These are phyloP conservation scores for Bufotes viridis DNA, from an alignment of 2,797 vertebrate genomes.

Conservation along the genomic window DNA sequence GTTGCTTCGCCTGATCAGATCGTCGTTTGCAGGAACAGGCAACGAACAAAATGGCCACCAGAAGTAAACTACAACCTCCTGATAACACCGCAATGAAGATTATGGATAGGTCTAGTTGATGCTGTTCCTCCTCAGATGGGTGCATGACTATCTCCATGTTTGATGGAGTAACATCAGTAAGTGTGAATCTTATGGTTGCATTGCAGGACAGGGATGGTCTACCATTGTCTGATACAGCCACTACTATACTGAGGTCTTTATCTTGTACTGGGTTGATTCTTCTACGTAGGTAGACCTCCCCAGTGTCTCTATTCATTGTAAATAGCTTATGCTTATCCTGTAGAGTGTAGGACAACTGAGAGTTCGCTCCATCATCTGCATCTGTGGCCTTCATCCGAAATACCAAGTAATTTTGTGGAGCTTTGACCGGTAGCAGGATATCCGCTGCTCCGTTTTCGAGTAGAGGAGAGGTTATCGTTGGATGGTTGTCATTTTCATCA, in stretches of 20 bases:
- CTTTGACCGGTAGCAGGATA: conserved; percentile 68
- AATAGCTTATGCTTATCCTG: conserved; percentile 69
- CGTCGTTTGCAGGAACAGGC: conserved; percentile 69
- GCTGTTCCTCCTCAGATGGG: conserved; percentile 59
- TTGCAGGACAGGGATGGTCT: conserved; percentile 66
- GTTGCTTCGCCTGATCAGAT: neutral
- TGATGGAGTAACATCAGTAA: conserved; percentile 70
- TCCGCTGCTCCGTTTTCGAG: conserved; percentile 72
- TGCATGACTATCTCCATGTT: conserved; percentile 71
- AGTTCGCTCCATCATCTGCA: conserved; percentile 71
- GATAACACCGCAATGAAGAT: conserved; percentile 73
- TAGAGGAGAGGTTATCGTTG: conserved; percentile 70
- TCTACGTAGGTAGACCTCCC: conserved; percentile 73
- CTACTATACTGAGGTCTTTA: conserved; percentile 65
- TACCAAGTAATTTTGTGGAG: conserved; percentile 70
- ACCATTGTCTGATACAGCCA: conserved; percentile 71
- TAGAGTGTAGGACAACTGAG: conserved; percentile 70
- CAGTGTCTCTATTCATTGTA: conserved; percentile 67
- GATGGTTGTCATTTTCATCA: conserved; percentile 77
- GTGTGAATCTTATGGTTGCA: conserved; percentile 70
- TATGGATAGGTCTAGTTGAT: conserved; percentile 66
- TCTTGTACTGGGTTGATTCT: conserved; percentile 66
- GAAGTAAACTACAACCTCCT: conserved; percentile 72
- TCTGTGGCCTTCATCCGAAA: conserved; percentile 71
- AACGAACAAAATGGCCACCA: conserved; percentile 73